Conservation (phyloP, 2,888 invertebrate genomes). For the Troides helena region DNA sequence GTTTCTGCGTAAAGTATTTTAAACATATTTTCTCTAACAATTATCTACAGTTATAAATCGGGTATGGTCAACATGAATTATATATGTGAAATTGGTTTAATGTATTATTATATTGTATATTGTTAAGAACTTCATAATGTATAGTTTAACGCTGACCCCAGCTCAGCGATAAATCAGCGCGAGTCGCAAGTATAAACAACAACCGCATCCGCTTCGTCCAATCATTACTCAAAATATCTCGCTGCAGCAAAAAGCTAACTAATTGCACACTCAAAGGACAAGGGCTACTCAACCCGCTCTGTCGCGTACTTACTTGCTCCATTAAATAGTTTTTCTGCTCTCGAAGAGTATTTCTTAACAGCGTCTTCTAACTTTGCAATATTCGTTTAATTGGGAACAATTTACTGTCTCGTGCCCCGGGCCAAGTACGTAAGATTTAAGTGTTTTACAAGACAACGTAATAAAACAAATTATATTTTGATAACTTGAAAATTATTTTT, state of each 20-base stretch:
- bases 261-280: conserved; percentile 77
- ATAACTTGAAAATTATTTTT: neutral
- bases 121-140: conserved; percentile 24
- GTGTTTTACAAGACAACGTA: conserved; percentile 22
- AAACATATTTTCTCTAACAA: too few species aligned
- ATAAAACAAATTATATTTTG: neutral
- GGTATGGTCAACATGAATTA: too few species aligned
- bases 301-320: conserved; percentile 76
- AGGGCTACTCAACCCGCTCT: conserved; percentile 64
- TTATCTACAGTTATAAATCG: too few species aligned
- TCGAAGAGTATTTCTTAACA: conserved; percentile 45
- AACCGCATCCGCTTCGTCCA: conserved; percentile 56
- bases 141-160: conserved; percentile 45
- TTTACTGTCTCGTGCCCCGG: conserved; percentile 36
- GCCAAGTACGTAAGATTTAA: conserved; percentile 21
- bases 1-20: too few species aligned
- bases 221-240: conserved; percentile 74
- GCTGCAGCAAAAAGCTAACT: conserved; percentile 75
- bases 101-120: neutral
- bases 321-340: conserved; percentile 70
- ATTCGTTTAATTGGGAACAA: conserved; percentile 43
- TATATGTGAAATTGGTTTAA: too few species aligned
- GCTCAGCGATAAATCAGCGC: conserved; percentile 64
- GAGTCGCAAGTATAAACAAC: conserved; percentile 70
- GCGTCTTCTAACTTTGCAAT: conserved; percentile 36